A percentile compares a stretch with the other conserved stretches of the same genome.
Conservation (phyloP, 2,888 invertebrate species). For the Eupithecia subfuscata region DNA sequence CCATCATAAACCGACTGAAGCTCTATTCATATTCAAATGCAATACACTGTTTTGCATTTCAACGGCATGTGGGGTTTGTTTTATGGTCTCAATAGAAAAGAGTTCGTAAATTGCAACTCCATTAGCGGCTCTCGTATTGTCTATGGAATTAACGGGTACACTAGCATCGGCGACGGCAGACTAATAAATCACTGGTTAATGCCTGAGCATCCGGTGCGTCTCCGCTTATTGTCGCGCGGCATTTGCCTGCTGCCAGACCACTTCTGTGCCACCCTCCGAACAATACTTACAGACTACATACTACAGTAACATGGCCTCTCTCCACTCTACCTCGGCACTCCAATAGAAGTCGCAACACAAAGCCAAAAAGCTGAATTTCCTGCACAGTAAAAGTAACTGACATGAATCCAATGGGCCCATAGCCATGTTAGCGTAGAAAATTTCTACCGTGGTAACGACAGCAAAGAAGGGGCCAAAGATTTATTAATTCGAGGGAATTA, state of each 20-base stretch:
- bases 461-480: slow-evolving; percentile 68
- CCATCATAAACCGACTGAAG: slow-evolving; percentile 20
- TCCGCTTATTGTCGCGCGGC: slow-evolving; percentile 64
- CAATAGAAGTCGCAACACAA: slow-evolving; percentile 11
- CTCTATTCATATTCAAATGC: slow-evolving; percentile 64
- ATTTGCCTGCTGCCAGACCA: slow-evolving; percentile 58
- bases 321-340: neutral
- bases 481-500: slow-evolving; percentile 73
- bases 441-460: slow-evolving; percentile 55
- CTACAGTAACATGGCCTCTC: slow-evolving; percentile 7
- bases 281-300: neutral
- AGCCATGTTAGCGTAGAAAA: slow-evolving; percentile 12
- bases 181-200: slow-evolving; percentile 81
- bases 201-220: slow-evolving; percentile 78
- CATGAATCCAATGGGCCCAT: slow-evolving; percentile 23
- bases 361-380: slow-evolving; percentile 10
- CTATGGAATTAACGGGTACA: slow-evolving; percentile 67
- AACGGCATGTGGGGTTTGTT: slow-evolving; percentile 57
- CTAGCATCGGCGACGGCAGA: slow-evolving; percentile 71
- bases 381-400: slow-evolving; percentile 37
- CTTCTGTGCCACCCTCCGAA: slow-evolving; percentile 34
- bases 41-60: slow-evolving; percentile 64
- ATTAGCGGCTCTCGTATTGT: slow-evolving; percentile 66
- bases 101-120: slow-evolving; percentile 48
- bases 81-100: slow-evolving; percentile 51